Evolutionary conservation across 1,140 invertebrate species (phyloP), one percentile per base, ranked within the genome.

Genomic region (Caenorhabditis inopinata): DNA sequence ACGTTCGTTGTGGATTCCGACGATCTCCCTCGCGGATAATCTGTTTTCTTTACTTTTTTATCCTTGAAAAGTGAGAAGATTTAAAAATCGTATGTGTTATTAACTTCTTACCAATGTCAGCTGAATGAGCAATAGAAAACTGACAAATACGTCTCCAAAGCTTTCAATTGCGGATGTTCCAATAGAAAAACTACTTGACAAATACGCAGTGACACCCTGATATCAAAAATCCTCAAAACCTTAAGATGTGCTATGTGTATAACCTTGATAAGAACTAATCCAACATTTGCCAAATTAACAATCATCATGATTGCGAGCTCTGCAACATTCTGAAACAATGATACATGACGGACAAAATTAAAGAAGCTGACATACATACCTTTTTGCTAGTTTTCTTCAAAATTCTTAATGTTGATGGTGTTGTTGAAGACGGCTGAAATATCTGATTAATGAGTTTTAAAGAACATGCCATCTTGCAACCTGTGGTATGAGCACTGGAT

Each of bases 81-180:
- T 18, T 5, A 29, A 18, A 29, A 49, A 48, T 18, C 2, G 4
- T 14, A 0, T 23, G 46, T 18, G 0, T 14, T 11, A 3, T 73
- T 73, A 9, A 11, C 62, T 14, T 42, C 5, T 74, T 46, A 49
- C 47, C 47, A 75, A 38, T 27, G n/a, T 21, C 18, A 47, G 18
- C 35, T 49, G 48, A 23, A 78, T 23, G 2, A 42, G 32, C n/a
- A 48, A 23, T 35, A 78, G n/a, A 78, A 78, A 45, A 29, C 76
- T 58, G 32, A 53, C 49, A 46, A 78, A 78, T 14, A 78, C 76
- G 25, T 78, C 76, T 29, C 76, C 76, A 46, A 78, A 78, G 29
- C 42, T 48, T 46, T 78, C 76, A 0, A 78, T 45, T 7, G 49
- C 76, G 46, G 49, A 62, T 16, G 76, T 45, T 47, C 35, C 32